Base-by-base conservation (phyloP, 2,888 invertebrate genomes). In the Hofmannophila pseudospretella region DNA sequence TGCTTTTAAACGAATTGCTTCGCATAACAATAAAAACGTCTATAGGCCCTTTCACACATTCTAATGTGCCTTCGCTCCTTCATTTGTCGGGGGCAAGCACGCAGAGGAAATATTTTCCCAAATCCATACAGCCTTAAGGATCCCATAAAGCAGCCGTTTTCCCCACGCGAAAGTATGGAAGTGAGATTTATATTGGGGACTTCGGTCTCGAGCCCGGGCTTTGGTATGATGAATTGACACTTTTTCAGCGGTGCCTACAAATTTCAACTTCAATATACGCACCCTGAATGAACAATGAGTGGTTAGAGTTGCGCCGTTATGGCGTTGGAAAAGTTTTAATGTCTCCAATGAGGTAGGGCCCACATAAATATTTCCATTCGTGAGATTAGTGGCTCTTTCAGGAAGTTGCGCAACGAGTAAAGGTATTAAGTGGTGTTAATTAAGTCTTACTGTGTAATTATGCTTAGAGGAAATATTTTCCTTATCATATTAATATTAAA, bases 121-220 rank as follows among this genome's bases (percentile, higher is more conserved):
- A 88, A 88, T 87, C 87, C 87, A 87, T 87, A 87, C 86, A 81
- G 86, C 86, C 87, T 86, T 86, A 85, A 87, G 86, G 82, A 82
- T 86, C 85, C 70, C 87, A 86, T 88, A 88, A 88, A 88, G 75
- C 82, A 87, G 79, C 79, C 84, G 81, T 76, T 78, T 75, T 80
- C 84, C 82, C 80, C 78, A 73, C 81, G 82, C 78, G 77, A 80
- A 81, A 85, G 87, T 85, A 86, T 84, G 81, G 80, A 81, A 87
- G 86, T 81, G 76, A 86, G 87, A 88, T 88, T 88, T 87, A 88
- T 86, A 59, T 56, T 64, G 70, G 81, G 79, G 84, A 81, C 85
- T 80, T 72, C 75, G 79, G 67, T 68, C 78, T 76, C 73, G 73
- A 77, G 78, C 80, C 75, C 68, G 67, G 71, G 82, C 84, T 84